Base-by-base conservation (phyloP, 2,888 invertebrate genomes). In the Drosophila mulleri region DNA sequence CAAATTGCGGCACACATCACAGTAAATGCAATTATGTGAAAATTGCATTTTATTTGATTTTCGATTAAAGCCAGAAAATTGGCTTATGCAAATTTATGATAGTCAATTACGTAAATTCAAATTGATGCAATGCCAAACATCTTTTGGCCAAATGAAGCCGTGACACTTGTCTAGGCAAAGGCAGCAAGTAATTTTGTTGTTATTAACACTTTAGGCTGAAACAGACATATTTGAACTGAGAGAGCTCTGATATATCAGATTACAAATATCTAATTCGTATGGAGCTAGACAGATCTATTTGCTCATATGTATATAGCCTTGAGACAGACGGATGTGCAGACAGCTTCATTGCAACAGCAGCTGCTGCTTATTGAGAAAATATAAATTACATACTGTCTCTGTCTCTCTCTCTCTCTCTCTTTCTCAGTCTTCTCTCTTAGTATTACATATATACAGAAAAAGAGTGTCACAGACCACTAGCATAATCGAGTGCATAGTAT, bases 1-100 rank as follows among this genome's bases (percentile, higher is more conserved):
- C 63, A 78, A 88, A 86, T 83, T 86, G 86, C 50, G 53, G 44
- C 72, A 75, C 42, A 64, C 50, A 81, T 68, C 57, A 57, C 67
- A 77, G 71, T 69, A 65, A 82, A 74, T 74, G 77, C 77, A 83
- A 83, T 83, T 80, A 88, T 82, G 69, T 72, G 85, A 47, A 83
- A 82, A 85, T 83, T 83, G 77, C 75, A 85, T 73, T 85, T 88
- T 52, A 80, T 72, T 88, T 72, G 58, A 85, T 88, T 85, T 82
- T 59, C 41, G 50, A 41, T 54, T 67, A 42, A 67, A 65, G n/a
- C 66, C 52, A 45, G 37, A 14, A 68, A 67, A 87, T 75, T 87
- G 75, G 59, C 75, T 75, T 83, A 75, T 75, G 84, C 65, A 81
- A 87, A 78, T 78, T 57, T 58, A 37, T 44, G 35, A 47, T 48